Evolutionary conservation across 1,140 invertebrate genomes (phyloP), one percentile per base, ranked within the genome.

Genomic region (Nylanderia fulva): DNA sequence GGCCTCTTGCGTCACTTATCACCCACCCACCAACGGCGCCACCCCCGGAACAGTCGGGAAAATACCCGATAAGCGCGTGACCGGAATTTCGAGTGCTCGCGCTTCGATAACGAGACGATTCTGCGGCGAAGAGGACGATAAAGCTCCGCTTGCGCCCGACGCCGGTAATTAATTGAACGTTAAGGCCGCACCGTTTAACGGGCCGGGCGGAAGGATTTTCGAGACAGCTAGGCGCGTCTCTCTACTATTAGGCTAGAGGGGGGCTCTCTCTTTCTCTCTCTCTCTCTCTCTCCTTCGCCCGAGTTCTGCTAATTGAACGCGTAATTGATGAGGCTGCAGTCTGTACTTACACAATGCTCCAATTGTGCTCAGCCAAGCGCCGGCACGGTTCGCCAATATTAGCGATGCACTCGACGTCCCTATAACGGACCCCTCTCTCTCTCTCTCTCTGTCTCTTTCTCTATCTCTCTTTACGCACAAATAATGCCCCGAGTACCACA

Each of bases 261-360:
- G 13, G 56, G 52, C 36, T 8, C 39, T 45, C 64, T 33, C 84
- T 80, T 56, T 60, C 45, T 27, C 24, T 39, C 11, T 33, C 69
- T 63, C 36, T 8, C 39, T 36, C 64, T 33, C 84, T 80, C 61
- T 60, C 45, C 36, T n/a, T 29, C 11, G n/a, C 24, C 79, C 84
- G 86, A 88, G 87, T 88, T 87, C 88, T 80, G 85, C 87, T 92
- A 92, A 92, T 92, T 92, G 91, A 91, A 91, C 91, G 89, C 88
- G 91, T 92, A 92, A 92, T 92, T 90, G 91, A 92, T 91, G 91
- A 92, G 91, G 87, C 91, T 91, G 91, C 91, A 92, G 91, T 91
- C 91, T 91, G 91, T 91, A 92, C 91, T 92, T 92, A 91, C 88
- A 92, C 91, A 92, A 92, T 91, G 91, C 91, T 92, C 91, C 91